Evolutionary conservation across 1,140 invertebrate species (phyloP), one percentile per base, ranked within the genome.

Genomic region (Drosophila serrata): DNA sequence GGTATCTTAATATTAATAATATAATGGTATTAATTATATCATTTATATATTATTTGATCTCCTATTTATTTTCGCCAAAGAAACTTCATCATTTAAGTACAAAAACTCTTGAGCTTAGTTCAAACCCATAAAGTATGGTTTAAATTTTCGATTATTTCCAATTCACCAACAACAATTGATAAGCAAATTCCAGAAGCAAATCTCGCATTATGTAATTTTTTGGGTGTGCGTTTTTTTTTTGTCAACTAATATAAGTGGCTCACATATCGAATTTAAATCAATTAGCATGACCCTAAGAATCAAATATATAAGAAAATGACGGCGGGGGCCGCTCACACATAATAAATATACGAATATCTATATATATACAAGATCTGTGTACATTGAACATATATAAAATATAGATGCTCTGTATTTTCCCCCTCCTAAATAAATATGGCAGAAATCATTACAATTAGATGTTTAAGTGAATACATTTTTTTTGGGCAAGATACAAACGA

Each of bases 241-340:
- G n/a, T 60, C 19, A 61, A 62, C 57, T 88, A 69, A 62, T 65
- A 48, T 81, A 87, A 87, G 82, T 65, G 81, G 87, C 85, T 84
- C 88, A 91, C 88, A 91, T 91, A 91, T 91, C 88, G 88, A 91
- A 91, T 91, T 91, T 91, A 91, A 91, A 90, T 85, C 79, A 90
- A 90, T 90, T 90, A 90, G 78, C 70, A 81, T 81, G 72, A 78
- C 85, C 84, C 76, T 60, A 79, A 70, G 49, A 68, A 55, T 64
- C 45, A 69, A 55, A 60, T 64, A 78, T 31, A 51, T 40, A 58
- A 40, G 35, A 27, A 67, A 37, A 48, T 35, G 27, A 29, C 51
- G 73, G 73, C 46, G 31, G 62, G 51, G 55, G 55, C 61, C 31
- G 31, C 17, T 46, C 48, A 67, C 37, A 60, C 24, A 70, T 49